Conservation (phyloP, 1,140 invertebrate genomes). For the Lineus longissimus region DNA sequence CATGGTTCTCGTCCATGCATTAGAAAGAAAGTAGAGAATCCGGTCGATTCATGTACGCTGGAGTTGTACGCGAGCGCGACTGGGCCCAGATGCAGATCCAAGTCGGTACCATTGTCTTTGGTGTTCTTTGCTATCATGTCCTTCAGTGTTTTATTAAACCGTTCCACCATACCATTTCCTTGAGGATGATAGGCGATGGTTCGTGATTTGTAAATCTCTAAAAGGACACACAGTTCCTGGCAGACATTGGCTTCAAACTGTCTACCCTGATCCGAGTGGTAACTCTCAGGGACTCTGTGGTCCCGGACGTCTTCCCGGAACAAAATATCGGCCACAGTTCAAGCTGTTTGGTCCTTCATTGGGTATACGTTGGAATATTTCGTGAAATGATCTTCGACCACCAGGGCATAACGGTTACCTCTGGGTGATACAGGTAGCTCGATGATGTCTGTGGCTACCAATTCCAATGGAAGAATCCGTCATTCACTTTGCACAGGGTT, state of each 20-base stretch:
- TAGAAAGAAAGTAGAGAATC: slow-evolving; percentile 10
- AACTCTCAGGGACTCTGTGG: slow-evolving; percentile 17
- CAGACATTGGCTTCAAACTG: slow-evolving; percentile 23
- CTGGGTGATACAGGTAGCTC: slow-evolving; percentile 9
- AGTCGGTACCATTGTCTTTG: slow-evolving; percentile 15
- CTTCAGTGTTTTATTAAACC: slow-evolving; percentile 12
- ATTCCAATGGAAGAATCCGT: too few species aligned
- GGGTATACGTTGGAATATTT: slow-evolving; percentile 33
- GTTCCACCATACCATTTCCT: slow-evolving; percentile 15
- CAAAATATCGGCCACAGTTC: slow-evolving; percentile 25
- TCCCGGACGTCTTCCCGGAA: slow-evolving; percentile 20
- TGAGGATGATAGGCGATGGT: slow-evolving; percentile 16
- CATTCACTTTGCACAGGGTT: too few species aligned
- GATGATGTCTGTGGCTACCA: too few species aligned
- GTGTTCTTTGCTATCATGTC: slow-evolving; percentile 11
- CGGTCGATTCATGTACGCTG: slow-evolving; percentile 14
- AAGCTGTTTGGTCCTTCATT: slow-evolving; percentile 26
- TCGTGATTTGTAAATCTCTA: slow-evolving; percentile 20
- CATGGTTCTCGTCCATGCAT: slow-evolving; percentile 17
- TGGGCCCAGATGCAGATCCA: slow-evolving; percentile 15
- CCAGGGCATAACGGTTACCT: slow-evolving; percentile 36
- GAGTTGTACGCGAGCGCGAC: slow-evolving; percentile 18
- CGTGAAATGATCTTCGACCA: slow-evolving; percentile 29
- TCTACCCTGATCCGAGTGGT: slow-evolving; percentile 25
- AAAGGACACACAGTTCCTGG: slow-evolving; percentile 9